A percentile compares a stretch with the other conserved stretches of the same genome.
Conservation (phyloP, 2,888 invertebrate genomes). For the Mechanitis mazaeus region DNA sequence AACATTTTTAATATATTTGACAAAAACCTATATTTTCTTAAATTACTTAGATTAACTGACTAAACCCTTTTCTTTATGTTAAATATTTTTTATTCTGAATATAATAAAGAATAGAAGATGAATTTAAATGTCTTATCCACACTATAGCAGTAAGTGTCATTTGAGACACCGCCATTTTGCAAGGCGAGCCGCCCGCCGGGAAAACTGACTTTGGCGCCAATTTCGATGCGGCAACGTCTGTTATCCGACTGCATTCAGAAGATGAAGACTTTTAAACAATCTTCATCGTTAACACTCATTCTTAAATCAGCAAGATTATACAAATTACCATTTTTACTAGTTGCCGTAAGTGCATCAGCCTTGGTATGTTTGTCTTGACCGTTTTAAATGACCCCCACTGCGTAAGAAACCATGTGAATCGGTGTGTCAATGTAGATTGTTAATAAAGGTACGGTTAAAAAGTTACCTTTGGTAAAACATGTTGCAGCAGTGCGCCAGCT, state of each 20-base stretch:
- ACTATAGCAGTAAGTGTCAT: slow-evolving; percentile 58
- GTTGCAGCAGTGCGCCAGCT: slow-evolving; percentile 84
- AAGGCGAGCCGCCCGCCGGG: slow-evolving; percentile 72
- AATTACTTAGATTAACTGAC: no score
- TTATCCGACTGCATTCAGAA: slow-evolving; percentile 46
- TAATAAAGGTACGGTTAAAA: slow-evolving; percentile 38
- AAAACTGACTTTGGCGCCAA: slow-evolving; percentile 74
- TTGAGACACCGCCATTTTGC: slow-evolving; percentile 71
- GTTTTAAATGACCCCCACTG: slow-evolving; percentile 20
- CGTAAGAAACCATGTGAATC: slow-evolving; percentile 15
- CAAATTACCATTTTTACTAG: slow-evolving; percentile 7
- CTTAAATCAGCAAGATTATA: slow-evolving; percentile 23
- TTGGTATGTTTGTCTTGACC: slow-evolving; percentile 29
- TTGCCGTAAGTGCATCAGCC: slow-evolving; percentile 29
- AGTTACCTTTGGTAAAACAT: slow-evolving; percentile 76
- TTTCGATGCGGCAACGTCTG: slow-evolving; percentile 58
- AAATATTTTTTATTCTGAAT: neutral
- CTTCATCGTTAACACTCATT: slow-evolving; percentile 33
- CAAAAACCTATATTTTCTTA: no score
- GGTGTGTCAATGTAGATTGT: slow-evolving; percentile 27
- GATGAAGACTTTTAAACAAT: slow-evolving; percentile 29
- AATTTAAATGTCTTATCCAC: slow-evolving; percentile 46
- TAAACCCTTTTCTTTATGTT: no score
- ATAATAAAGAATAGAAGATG: slow-evolving; percentile 7
- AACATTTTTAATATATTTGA: no score